Percentiles rank a stretch among this genome's conserved stretches.
Conservation (phyloP, 2,888 invertebrate species). For the Brenthis ino region DNA sequence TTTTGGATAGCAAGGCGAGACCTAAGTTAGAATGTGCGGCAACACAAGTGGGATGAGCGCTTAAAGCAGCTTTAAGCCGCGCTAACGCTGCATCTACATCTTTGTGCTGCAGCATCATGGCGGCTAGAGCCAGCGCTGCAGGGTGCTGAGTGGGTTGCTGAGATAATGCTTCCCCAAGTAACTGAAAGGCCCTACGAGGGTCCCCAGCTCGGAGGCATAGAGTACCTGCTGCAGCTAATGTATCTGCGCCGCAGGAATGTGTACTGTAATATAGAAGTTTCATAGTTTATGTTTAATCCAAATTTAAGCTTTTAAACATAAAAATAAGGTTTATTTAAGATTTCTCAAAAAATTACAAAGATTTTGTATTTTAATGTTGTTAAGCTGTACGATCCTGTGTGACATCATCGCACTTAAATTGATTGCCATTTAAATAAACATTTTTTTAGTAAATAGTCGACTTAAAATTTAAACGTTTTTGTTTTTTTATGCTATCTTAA, state of each 20-base stretch:
- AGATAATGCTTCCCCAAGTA: constrained; percentile 78
- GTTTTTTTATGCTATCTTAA: background rate
- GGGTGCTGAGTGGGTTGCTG: constrained; percentile 73
- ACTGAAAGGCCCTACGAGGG: constrained; percentile 77
- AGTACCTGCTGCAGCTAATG: constrained; percentile 78
- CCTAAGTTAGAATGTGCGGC: constrained; percentile 73
- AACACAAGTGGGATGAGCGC: constrained; percentile 71
- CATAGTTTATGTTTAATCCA: background rate
- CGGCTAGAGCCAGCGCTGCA: constrained; percentile 77
- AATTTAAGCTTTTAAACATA: too few relatives aligned
- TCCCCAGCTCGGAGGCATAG: constrained; percentile 76
- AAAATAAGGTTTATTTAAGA: too few relatives aligned
- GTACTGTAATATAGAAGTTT: constrained; percentile 43
- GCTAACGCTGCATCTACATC: constrained; percentile 73
- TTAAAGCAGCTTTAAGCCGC: constrained; percentile 73
- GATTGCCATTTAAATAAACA: too few relatives aligned
- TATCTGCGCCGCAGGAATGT: constrained; percentile 74
- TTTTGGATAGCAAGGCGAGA: constrained; percentile 69
- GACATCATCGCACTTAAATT: too few relatives aligned
- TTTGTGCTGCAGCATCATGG: constrained; percentile 79
- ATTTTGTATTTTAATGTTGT: too few relatives aligned
- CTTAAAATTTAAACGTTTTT: background rate
- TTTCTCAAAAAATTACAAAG: too few relatives aligned
- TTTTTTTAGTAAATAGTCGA: too few relatives aligned
- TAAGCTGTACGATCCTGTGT: too few relatives aligned